Evolutionary conservation across 2,888 invertebrate species (phyloP), one percentile per base, ranked within the genome.

Genomic region (Stratiomys singularior): DNA sequence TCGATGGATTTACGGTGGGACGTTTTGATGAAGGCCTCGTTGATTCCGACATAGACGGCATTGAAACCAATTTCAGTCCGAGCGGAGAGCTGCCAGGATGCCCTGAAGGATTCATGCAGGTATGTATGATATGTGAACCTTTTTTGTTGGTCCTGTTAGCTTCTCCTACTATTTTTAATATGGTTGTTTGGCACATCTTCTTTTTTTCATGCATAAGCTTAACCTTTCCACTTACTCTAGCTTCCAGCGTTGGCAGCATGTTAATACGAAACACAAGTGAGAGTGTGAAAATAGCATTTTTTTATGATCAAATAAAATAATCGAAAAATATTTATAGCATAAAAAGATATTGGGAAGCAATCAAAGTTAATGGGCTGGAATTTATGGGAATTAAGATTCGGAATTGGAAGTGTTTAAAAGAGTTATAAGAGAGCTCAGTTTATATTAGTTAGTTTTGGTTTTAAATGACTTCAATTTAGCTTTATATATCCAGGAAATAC

Each of bases 1-100:
- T 96, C 90, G 96, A 96, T 85, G 93, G 94, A 84, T 96, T 96
- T 89, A 93, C 93, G 84, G 92, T 96, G 82, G 96, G 96, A 1
- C 91, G 94, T 72, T 93, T 94, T 86, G 93, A 94, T 84, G 88
- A 93, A 74, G 90, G 91, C 80, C 84, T 87, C 84, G 86, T 87
- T 77, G 87, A 87, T 82, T 84, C 85, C 47, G 87, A 87, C 82
- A 82, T 85, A 79, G 87, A 87, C 81, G 85, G 87, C 80, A 86
- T 85, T 80, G 87, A 87, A 81, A 83, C 85, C 78, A 87, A 85
- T 84, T 83, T 87, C 67, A 87, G 85, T 82, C 86, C 87, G 67
- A 84, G 85, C 47, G 91, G 93, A 67, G 92, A 91, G 79, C 85
- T 90, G 81, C 91, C 94, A 83, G 94, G 94, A 82, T 96, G 96